Base-by-base conservation (phyloP, 1,140 invertebrate species). In the Drosophila tsacasi region DNA sequence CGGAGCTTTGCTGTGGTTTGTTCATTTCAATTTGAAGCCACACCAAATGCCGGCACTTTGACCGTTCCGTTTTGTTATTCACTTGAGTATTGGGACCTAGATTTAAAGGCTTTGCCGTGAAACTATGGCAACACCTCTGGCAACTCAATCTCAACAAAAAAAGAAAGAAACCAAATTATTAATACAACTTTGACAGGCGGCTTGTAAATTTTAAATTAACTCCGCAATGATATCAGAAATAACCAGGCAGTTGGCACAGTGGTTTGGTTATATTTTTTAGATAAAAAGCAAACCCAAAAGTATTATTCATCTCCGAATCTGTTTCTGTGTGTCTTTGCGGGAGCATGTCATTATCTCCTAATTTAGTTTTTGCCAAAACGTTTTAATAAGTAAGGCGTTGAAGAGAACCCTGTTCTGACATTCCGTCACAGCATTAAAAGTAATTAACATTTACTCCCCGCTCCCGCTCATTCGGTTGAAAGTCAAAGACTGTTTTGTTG, bases 351-450 rank as follows among this genome's bases (percentile, higher is more conserved):
- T 39, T 39, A 25, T 27, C 23, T n/a, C n/a, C 19, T 15, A 7
- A 44, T 40, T 19, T 32, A 55, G 23, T 49, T 23, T 4, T 5
- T 23, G n/a, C n/a, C n/a, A n/a, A n/a, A n/a, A n/a, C n/a, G 3
- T 66, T 46, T 64, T 72, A 61, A 54, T 63, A 40, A 62, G 44
- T 15, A 0, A 23, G 21, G 13, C 1, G 5, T 1, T 9, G 19
- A 12, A 5, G 13, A 10, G 9, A 47, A 13, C 54, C 57, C 67
- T 78, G 63, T 82, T 37, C 12, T 82, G 80, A 82, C 80, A 77
- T 75, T 78, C 66, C 80, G 61, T 83, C 79, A 82, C 68, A 68
- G 80, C 68, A 82, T 83, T 83, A 78, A 78, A 82, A 78, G 79
- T 83, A 83, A 83, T 83, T 83, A 83, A 82, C 80, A 83, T 82